Percentiles rank a stretch among this genome's conserved stretches.
phyloP scores from a whole-genome alignment of 53 echinoderm and acorn worm genomes.

The Henricia sp. region DNA sequence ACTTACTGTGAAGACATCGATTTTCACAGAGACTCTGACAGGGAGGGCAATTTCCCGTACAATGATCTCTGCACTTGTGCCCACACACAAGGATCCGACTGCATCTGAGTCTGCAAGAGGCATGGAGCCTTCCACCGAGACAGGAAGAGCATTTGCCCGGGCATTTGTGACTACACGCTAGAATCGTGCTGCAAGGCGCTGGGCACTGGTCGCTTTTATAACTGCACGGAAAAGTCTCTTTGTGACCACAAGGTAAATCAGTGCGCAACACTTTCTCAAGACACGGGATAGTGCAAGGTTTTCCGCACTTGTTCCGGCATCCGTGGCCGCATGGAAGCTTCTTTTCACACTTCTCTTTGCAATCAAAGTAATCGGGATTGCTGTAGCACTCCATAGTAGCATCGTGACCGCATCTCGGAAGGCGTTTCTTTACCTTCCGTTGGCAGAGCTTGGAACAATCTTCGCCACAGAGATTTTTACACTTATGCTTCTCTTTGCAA shows the following conservation, averaged over 20 bases:
- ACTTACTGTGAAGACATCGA: slow-evolving; percentile 42
- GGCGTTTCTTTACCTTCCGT: neutral
- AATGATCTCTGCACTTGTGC: slow-evolving; percentile 25
- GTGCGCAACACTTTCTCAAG: slow-evolving; percentile 30
- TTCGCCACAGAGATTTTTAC: slow-evolving; percentile 13
- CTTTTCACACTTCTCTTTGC: slow-evolving; percentile 45
- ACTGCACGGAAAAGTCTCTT: slow-evolving; percentile 54
- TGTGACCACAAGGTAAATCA: slow-evolving; percentile 73
- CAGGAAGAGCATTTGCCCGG: slow-evolving; percentile 72
- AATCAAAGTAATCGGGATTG: slow-evolving; percentile 2
- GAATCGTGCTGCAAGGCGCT: slow-evolving; percentile 27
- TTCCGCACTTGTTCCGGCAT: slow-evolving; percentile 55
- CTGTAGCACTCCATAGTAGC: slow-evolving; percentile 32
- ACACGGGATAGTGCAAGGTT: slow-evolving; percentile 19
- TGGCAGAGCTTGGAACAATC: slow-evolving; percentile 47
- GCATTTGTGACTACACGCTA: slow-evolving; percentile 76
- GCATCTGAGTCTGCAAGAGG: slow-evolving; percentile 22
- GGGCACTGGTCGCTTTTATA: slow-evolving; percentile 18
- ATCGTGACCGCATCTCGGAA: slow-evolving; percentile 66
- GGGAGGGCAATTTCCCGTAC: slow-evolving; percentile 54
- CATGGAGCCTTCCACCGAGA: slow-evolving; percentile 24
- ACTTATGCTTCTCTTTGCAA: slow-evolving; percentile 32
- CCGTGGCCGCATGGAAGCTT: slow-evolving; percentile 62
- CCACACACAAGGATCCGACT: slow-evolving; percentile 41
- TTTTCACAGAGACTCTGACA: slow-evolving; percentile 29